Evolutionary conservation across 2,888 invertebrate genomes (phyloP).

Genomic region (Eutolmus rufibarbis): DNA sequence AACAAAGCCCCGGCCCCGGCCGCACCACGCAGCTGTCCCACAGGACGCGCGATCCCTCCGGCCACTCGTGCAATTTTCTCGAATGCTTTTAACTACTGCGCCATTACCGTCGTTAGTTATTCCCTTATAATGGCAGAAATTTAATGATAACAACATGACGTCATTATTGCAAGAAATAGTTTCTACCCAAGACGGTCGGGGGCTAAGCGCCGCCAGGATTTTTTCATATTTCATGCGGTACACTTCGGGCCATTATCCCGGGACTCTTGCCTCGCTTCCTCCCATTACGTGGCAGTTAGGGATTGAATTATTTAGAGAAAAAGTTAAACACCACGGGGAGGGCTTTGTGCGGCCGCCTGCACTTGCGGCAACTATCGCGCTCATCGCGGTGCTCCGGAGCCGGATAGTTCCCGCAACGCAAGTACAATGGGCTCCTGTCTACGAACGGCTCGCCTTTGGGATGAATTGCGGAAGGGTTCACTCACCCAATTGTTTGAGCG

Average conservation of each 20-base stretch:
- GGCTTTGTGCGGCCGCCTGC: not conserved
- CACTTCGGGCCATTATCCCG: conserved; percentile 20
- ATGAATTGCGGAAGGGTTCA: not conserved
- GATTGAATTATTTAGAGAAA: conserved; percentile 34
- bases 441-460: not conserved
- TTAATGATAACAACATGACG: conserved; percentile 37
- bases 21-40: not conserved
- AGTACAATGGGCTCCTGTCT: not conserved
- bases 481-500: not conserved
- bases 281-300: conserved; percentile 21
- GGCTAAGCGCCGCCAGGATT: not conserved
- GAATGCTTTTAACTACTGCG: conserved; percentile 34
- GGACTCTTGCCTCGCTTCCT: not conserved
- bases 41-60: not conserved
- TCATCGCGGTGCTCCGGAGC: not conserved
- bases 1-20: conserved; percentile 1
- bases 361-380: not conserved
- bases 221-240: conserved; percentile 33
- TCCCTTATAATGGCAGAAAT: conserved; percentile 37
- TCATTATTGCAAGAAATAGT: conserved; percentile 34
- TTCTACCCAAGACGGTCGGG: not conserved
- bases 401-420: not conserved
- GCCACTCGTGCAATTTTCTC: conserved; percentile 31
- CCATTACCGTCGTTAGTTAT: conserved; percentile 37
- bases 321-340: not conserved